phyloP scores from a whole-genome alignment of 1,140 invertebrate species.

The Leptoteleia sp. region DNA sequence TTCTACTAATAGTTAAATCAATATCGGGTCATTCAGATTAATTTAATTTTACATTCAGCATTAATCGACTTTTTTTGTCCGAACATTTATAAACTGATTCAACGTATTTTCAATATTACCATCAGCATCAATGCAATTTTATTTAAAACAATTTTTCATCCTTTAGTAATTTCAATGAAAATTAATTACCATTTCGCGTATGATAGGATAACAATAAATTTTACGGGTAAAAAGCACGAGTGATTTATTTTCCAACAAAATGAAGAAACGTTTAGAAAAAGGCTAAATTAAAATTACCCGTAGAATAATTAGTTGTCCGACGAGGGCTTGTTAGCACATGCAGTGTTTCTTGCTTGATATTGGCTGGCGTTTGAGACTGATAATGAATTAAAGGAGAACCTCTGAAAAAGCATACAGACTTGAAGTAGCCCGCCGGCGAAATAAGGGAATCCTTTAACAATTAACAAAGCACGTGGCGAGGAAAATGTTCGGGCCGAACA shows the following conservation, averaged over 20 bases:
- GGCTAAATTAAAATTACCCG: conserved; percentile 29
- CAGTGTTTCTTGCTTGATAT: conserved; percentile 48
- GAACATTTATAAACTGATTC: too few relatives aligned
- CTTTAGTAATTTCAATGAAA: too few relatives aligned
- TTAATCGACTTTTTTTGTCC: too few relatives aligned
- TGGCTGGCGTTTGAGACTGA: conserved; percentile 22
- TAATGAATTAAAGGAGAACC: conserved; percentile 42
- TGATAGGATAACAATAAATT: too few relatives aligned
- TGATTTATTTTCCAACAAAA: conserved; percentile 30
- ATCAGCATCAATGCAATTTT: too few relatives aligned
- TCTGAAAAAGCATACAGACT: conserved; percentile 18
- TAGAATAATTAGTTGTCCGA: conserved; percentile 43
- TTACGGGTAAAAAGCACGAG: too few relatives aligned
- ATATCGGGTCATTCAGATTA: too few relatives aligned
- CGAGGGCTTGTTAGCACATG: conserved; percentile 34
- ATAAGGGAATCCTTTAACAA: conserved; percentile 24
- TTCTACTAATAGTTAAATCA: too few relatives aligned
- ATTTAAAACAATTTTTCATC: too few relatives aligned
- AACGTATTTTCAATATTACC: too few relatives aligned
- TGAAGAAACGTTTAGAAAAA: conserved; percentile 31
- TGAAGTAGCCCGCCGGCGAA: conserved; percentile 18
- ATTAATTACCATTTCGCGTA: too few relatives aligned
- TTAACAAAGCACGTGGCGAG: conserved; percentile 10
- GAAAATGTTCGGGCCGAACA: background rate
- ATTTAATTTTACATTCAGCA: too few relatives aligned